These are phyloP conservation scores for Euwallacea fornicatus DNA, from an alignment of 1,140 invertebrate genomes.

Conservation along the genomic window DNA sequence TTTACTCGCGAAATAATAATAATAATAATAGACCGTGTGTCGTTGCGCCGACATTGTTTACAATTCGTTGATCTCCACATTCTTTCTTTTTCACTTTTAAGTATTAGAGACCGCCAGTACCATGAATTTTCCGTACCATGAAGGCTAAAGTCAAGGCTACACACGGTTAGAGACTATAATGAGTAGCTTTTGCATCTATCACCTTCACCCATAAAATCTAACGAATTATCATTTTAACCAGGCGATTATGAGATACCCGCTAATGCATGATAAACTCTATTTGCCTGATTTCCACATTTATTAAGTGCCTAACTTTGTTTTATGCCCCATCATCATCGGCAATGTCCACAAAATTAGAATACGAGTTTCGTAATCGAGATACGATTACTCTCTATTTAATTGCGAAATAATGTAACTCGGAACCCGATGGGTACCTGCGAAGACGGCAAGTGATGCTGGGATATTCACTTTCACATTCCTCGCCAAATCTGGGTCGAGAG, in stretches of 20 bases:
- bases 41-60: slow-evolving; percentile 5
- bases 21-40: background rate
- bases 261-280: too few species aligned
- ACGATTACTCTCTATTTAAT: background rate
- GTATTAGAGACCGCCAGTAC: background rate
- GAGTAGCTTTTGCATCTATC: too few species aligned
- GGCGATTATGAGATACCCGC: too few species aligned
- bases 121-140: background rate
- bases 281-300: too few species aligned
- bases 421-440: background rate
- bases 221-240: too few species aligned
- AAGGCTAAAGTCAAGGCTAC: background rate
- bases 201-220: too few species aligned
- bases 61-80: slow-evolving; percentile 5
- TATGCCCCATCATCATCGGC: too few species aligned
- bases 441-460: slow-evolving; percentile 1
- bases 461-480: slow-evolving; percentile 42
- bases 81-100: slow-evolving; percentile 9
- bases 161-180: background rate
- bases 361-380: background rate
- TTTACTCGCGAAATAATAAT: too few species aligned
- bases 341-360: too few species aligned
- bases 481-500: slow-evolving; percentile 39
- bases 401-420: background rate
- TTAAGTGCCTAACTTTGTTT: too few species aligned